A percentile compares a stretch with the other conserved stretches of the same genome.
Conservation (phyloP, 2,113 vertebrate species). For the Platycercus adscitus region DNA sequence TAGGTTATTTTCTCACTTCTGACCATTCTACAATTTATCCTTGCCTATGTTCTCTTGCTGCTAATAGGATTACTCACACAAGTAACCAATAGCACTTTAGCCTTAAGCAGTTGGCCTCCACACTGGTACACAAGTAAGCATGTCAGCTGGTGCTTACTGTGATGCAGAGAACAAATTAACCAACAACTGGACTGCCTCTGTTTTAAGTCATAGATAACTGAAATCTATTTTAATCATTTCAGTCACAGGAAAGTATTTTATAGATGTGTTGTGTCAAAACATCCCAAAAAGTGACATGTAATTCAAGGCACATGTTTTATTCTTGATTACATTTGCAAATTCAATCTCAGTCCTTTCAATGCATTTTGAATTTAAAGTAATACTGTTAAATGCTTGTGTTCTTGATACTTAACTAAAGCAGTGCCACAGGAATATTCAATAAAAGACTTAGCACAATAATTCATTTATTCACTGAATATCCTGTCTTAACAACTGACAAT, state of each 20-base stretch:
- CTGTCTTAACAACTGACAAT: neutral
- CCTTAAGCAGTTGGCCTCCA: constrained; percentile 18
- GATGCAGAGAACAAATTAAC: neutral
- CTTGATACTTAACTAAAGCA: constrained; percentile 5
- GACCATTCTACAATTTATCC: neutral
- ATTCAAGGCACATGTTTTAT: constrained; percentile 22
- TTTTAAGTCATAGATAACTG: neutral
- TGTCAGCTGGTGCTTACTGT: neutral
- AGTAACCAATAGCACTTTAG: constrained; percentile 7
- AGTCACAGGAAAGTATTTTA: constrained; percentile 25
- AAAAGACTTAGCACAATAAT: neutral
- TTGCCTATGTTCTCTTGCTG: neutral
- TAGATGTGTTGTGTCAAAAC: constrained; percentile 36
- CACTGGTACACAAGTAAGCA: neutral
- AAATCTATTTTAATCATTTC: constrained; percentile 38
- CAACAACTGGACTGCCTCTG: constrained; percentile 2
- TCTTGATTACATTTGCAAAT: constrained; percentile 56
- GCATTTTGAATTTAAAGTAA: constrained; percentile 47
- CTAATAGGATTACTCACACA: constrained; percentile 28
- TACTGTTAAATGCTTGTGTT: constrained; percentile 18
- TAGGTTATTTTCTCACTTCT: neutral
- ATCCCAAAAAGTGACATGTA: constrained; percentile 20
- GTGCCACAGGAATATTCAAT: neutral
- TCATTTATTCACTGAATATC: constrained; percentile 4
- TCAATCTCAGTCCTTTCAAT: constrained; percentile 18